phyloP scores from a whole-genome alignment of 2,888 invertebrate genomes.

The Tortrix viridana region DNA sequence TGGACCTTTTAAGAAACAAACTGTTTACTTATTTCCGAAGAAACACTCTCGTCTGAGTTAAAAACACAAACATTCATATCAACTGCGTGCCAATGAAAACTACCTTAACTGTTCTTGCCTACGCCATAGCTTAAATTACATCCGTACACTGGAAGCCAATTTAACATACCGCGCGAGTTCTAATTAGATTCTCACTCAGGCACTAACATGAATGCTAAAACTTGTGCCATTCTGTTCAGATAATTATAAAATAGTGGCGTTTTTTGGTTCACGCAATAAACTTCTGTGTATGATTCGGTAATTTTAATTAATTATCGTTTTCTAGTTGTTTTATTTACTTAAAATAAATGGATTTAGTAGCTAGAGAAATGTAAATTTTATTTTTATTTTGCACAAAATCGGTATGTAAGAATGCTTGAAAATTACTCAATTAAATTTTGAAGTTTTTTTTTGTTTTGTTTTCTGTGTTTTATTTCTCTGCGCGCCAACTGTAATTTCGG shows the following conservation, averaged over 20 bases:
- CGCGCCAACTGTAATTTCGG: too few species aligned
- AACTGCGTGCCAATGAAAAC: neutral
- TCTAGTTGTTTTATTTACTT: too few species aligned
- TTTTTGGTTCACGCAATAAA: constrained; percentile 8
- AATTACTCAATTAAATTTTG: too few species aligned
- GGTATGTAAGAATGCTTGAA: too few species aligned
- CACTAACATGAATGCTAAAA: constrained; percentile 37
- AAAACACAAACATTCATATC: neutral
- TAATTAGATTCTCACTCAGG: constrained; percentile 35
- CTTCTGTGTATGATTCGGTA: neutral
- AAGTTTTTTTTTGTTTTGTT: too few species aligned
- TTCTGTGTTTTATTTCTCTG: too few species aligned
- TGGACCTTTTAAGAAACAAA: too few species aligned
- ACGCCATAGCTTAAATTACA: constrained; percentile 35
- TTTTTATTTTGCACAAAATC: too few species aligned
- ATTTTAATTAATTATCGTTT: neutral
- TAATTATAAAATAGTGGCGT: constrained; percentile 32
- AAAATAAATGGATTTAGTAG: too few species aligned
- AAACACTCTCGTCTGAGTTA: neutral
- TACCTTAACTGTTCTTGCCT: constrained; percentile 8
- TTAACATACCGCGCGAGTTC: constrained; percentile 37
- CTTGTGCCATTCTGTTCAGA: constrained; percentile 23
- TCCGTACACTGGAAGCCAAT: constrained; percentile 36
- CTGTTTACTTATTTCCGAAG: too few species aligned
- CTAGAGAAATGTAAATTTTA: too few species aligned